Percentiles rank a stretch among this genome's conserved stretches.
Conservation (phyloP, 2,797 vertebrate species). For the Myotis findleyi region DNA sequence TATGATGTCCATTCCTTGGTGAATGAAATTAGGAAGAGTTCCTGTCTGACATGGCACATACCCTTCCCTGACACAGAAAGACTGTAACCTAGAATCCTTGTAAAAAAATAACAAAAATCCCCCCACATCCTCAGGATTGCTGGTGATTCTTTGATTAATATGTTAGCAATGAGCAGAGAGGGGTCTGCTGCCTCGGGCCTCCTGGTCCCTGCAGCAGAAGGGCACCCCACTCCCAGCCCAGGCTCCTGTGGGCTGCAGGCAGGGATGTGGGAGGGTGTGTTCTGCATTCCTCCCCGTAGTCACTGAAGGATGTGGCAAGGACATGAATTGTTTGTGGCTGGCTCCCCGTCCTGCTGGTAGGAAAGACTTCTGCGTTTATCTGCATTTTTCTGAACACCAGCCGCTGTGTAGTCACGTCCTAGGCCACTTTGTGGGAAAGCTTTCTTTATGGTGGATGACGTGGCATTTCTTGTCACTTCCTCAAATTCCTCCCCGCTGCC, state of each 20-base stretch:
- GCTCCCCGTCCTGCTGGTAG: constrained; percentile 12
- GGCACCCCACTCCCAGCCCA: neutral
- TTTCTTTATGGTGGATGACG: constrained; percentile 75
- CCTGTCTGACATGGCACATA: constrained; percentile 40
- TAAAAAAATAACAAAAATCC: neutral
- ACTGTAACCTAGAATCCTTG: constrained; percentile 11
- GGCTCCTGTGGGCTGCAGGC: neutral
- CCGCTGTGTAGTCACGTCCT: constrained; percentile 30
- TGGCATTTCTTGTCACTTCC: constrained; percentile 84
- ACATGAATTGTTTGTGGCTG: constrained; percentile 57
- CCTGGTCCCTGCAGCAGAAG: neutral
- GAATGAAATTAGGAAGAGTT: constrained; percentile 63
- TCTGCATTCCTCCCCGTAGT: neutral
- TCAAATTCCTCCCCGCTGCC: constrained; percentile 78
- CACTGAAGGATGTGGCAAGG: constrained; percentile 65
- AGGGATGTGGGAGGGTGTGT: neutral
- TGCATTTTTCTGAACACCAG: constrained; percentile 62
- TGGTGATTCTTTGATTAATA: neutral
- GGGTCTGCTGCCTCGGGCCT: fast-evolving
- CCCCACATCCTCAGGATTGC: neutral
- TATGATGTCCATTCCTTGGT: constrained; percentile 39
- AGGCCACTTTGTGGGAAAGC: constrained; percentile 78
- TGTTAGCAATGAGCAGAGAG: neutral
- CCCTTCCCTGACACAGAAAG: neutral
- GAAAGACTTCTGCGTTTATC: constrained; percentile 71